Evolutionary conservation across 2,113 vertebrate species (phyloP).

Genomic region (Terrapene triunguis): DNA sequence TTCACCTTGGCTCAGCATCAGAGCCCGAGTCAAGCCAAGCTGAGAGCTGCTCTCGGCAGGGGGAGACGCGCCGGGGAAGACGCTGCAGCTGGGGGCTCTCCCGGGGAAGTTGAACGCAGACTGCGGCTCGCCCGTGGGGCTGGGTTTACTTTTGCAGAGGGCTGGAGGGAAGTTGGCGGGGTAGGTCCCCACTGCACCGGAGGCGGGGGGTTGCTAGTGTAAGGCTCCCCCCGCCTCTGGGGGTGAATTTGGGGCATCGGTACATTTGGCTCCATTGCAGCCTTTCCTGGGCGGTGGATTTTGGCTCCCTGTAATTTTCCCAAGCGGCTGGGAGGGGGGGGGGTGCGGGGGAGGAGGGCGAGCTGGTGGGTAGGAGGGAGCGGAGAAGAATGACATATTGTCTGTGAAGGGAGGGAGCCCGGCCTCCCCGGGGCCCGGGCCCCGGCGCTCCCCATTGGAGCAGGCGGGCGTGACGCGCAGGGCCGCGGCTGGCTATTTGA

Average conservation of each 20-base stretch:
- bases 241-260: no score
- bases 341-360: no score
- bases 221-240: no score
- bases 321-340: background rate
- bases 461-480: conserved; percentile 28
- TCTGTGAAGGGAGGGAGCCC: background rate
- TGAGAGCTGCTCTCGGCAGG: background rate
- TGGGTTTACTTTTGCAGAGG: no score
- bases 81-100: no score
- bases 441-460: conserved; percentile 36
- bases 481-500: conserved; percentile 40
- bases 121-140: no score
- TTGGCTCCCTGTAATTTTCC: conserved; percentile 11
- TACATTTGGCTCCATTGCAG: background rate
- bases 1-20: background rate
- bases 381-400: conserved; percentile 54
- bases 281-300: background rate
- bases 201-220: background rate
- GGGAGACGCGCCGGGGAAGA: no score
- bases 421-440: background rate
- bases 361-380: background rate
- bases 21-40: background rate
- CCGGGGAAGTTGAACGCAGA: background rate
- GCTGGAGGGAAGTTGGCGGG: background rate
- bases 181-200: background rate